Evolutionary conservation across 2,888 invertebrate species (phyloP).

Genomic region (Rhogogaster chlorosoma): DNA sequence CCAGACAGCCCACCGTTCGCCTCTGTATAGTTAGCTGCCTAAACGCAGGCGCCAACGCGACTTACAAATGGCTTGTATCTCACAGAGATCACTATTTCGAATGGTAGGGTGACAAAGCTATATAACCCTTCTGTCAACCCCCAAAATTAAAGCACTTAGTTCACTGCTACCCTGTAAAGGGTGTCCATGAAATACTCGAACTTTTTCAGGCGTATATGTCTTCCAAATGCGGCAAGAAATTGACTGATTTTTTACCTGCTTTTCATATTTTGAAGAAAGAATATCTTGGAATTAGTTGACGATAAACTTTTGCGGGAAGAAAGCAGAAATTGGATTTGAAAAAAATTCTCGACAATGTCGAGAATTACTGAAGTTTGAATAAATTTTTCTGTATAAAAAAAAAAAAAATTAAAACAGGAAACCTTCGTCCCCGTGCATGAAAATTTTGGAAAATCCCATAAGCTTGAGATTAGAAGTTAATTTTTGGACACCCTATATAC

Average conservation of each 20-base stretch:
- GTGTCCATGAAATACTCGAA: neutral
- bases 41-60: neutral
- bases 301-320: neutral
- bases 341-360: neutral
- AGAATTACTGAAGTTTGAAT: too few relatives aligned
- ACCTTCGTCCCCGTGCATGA: neutral
- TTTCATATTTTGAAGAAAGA: neutral
- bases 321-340: neutral
- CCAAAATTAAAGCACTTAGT: too few relatives aligned
- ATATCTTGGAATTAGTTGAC: neutral
- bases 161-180: neutral
- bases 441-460: neutral
- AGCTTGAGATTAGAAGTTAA: neutral
- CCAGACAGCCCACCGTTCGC: neutral
- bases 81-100: too few relatives aligned
- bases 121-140: too few relatives aligned
- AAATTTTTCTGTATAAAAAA: neutral
- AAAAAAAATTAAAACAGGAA: neutral
- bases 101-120: too few relatives aligned
- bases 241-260: neutral
- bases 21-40: neutral
- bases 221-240: neutral
- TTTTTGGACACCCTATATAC: neutral
- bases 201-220: neutral
- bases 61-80: neutral